A percentile compares a stretch with the other conserved stretches of the same genome.
phyloP scores from a whole-genome alignment of 53 echinoderm and acorn worm species.

The Mesocentrotus franciscanus region DNA sequence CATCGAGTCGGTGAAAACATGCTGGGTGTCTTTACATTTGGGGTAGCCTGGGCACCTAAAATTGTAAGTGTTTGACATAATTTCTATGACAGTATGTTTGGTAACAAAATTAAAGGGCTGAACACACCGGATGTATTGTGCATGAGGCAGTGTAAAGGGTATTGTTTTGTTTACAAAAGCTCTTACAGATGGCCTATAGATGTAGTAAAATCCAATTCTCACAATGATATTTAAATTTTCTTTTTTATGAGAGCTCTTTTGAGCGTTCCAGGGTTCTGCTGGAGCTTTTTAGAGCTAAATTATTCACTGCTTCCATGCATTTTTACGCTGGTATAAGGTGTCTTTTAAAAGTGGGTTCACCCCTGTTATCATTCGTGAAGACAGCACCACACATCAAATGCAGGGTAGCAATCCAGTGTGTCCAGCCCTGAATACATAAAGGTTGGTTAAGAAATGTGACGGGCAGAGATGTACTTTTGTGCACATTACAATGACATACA shows the following conservation, averaged over 20 bases:
- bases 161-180: too few relatives aligned
- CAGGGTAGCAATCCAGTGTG: neutral
- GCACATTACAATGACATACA: conserved; percentile 36
- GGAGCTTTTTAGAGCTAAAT: too few relatives aligned
- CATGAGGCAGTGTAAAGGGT: too few relatives aligned
- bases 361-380: too few relatives aligned
- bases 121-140: neutral
- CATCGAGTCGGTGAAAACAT: neutral
- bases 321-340: too few relatives aligned
- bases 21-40: neutral
- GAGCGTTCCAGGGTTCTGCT: too few relatives aligned
- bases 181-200: too few relatives aligned
- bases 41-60: neutral
- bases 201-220: too few relatives aligned
- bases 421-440: neutral
- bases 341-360: too few relatives aligned
- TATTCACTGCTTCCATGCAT: too few relatives aligned
- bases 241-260: neutral
- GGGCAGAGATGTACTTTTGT: neutral
- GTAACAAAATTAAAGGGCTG: neutral
- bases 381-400: neutral
- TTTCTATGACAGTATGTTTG: neutral
- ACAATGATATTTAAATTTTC: neutral
- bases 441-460: neutral
- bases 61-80: neutral